phyloP scores from a whole-genome alignment of 2,113 vertebrate species.

The Scopus umbretta region DNA sequence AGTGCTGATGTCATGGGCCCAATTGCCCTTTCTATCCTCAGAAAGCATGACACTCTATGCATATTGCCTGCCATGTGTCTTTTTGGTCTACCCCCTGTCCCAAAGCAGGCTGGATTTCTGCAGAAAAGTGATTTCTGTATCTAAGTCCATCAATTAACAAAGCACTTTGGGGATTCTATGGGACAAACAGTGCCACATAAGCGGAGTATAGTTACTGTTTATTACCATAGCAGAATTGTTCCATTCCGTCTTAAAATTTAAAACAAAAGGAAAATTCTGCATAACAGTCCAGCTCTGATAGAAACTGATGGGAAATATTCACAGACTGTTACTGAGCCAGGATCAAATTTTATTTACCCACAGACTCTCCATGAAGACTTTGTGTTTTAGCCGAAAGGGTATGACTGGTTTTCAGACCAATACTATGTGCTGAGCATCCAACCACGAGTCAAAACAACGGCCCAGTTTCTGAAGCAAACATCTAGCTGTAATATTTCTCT shows the following conservation, averaged over 20 bases:
- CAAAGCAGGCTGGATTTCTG: neutral
- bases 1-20: neutral
- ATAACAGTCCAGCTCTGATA: neutral
- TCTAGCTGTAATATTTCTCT: neutral
- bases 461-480: neutral
- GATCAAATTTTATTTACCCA: slow-evolving; percentile 23
- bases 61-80: neutral
- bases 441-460: neutral
- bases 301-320: slow-evolving; percentile 26
- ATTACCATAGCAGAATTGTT: slow-evolving; percentile 29
- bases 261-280: slow-evolving; percentile 15
- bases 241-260: neutral
- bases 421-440: neutral
- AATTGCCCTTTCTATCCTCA: neutral
- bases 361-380: neutral
- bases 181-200: neutral
- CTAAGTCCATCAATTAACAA: neutral
- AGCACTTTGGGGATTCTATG: neutral
- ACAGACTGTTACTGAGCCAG: neutral
- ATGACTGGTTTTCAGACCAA: neutral
- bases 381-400: neutral
- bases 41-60: neutral
- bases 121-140: neutral
- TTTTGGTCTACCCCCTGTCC: neutral
- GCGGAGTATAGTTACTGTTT: neutral